Evolutionary conservation across 2,888 invertebrate species (phyloP), one percentile per base, ranked within the genome.

Genomic region (Phortica okadai): DNA sequence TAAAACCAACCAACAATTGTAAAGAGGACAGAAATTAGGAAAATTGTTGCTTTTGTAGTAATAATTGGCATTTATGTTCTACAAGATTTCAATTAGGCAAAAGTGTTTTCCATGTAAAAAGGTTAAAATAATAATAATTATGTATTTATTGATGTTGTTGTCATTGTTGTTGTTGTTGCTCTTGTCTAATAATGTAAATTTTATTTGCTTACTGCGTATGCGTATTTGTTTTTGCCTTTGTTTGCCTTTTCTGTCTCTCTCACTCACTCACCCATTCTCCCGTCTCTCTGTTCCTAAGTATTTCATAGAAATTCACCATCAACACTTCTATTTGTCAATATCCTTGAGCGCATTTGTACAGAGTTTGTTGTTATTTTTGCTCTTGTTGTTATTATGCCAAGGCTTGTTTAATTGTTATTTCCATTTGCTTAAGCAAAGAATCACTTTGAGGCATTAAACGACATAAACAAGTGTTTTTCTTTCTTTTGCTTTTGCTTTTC

Each of bases 71-170:
- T 14, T 50, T 50, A 50, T 50, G 50, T 50, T 50, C 14, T 50
- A 50, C 50, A 50, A 50, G 10, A 50, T 50, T 50, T 50, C 50
- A n/a, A 10, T 10, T 67, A 54, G 58, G 58, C 33, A 59, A 11
- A 76, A 66, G 10, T 74, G 14, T 21, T 44, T 75, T 66, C 14
- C 73, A 76, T 59, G 73, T 42, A 66, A 50, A 50, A 50, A 50
- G 50, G 10, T 50, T 50, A 50, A 50, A 50, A 50, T 50, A 50
- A 50, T 14, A 50, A 50, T 50, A 50, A 50, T 14, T 11, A 50
- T 3, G 50, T 50, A 62, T 62, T 62, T 62, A 62, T 33, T 62
- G 25, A 62, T 6, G 33, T 62, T 21, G 25, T 11, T 33, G 62
- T 16, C 16, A 76, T 75, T 77, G 74, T 5, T 62, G 62, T 14